These are phyloP conservation scores for Hybos culiciformis DNA, from an alignment of 2,888 invertebrate genomes.

Conservation along the genomic window DNA sequence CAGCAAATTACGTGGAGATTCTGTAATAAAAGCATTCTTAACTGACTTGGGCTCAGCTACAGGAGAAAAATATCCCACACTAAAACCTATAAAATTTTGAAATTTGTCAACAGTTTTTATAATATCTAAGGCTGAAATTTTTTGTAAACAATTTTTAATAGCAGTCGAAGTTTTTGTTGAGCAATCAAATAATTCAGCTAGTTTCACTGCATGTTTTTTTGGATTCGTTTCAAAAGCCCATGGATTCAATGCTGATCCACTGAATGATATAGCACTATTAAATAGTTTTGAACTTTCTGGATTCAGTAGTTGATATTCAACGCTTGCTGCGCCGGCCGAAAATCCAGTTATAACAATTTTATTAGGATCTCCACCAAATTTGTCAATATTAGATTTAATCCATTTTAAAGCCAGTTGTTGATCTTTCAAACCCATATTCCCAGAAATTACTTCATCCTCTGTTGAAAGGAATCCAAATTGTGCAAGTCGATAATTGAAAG, in stretches of 20 bases:
- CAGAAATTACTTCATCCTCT: constrained; percentile 49
- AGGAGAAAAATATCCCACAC: constrained; percentile 53
- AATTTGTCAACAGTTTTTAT: constrained; percentile 33
- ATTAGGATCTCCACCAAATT: constrained; percentile 55
- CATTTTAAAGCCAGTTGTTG: constrained; percentile 54
- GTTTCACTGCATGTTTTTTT: constrained; percentile 42
- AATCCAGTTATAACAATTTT: constrained; percentile 52
- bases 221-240: constrained; percentile 40
- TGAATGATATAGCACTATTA: constrained; percentile 13
- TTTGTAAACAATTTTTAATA: constrained; percentile 48
- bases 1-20: constrained; percentile 47
- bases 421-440: constrained; percentile 60
- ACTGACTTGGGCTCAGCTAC: constrained; percentile 41
- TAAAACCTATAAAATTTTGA: constrained; percentile 38
- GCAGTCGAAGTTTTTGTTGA: constrained; percentile 38
- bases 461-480: constrained; percentile 58
- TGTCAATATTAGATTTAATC: constrained; percentile 50
- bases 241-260: constrained; percentile 28
- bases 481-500: constrained; percentile 53
- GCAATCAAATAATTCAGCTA: constrained; percentile 47
- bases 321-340: constrained; percentile 62
- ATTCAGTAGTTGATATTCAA: constrained; percentile 54
- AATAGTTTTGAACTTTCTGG: constrained; percentile 37
- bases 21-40: constrained; percentile 45
- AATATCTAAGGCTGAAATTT: constrained; percentile 43